Evolutionary conservation across 2,797 vertebrate genomes (phyloP).

Genomic region (Harpagifer antarcticus): DNA sequence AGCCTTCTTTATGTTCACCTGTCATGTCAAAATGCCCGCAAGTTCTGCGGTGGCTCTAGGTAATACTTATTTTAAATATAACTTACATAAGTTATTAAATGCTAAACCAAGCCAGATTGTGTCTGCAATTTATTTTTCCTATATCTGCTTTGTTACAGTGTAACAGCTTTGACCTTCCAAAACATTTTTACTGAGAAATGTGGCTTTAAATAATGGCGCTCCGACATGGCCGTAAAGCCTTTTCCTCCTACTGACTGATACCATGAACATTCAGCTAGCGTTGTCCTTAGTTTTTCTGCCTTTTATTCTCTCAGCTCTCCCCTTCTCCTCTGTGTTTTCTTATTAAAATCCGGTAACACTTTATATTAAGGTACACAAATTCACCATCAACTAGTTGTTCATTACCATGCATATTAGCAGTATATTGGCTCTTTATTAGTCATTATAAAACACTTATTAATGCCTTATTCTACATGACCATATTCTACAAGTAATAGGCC

Average conservation of each 20-base stretch:
- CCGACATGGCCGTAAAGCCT: not conserved
- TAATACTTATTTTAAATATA: slow-evolving; percentile 1
- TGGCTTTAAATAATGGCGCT: not conserved
- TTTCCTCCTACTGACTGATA: slow-evolving; percentile 1
- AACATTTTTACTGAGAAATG: not conserved
- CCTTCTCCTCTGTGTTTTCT: not conserved
- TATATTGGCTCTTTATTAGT: no score
- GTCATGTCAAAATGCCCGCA: not conserved
- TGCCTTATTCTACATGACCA: no score
- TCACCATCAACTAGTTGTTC: no score
- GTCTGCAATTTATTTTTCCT: not conserved
- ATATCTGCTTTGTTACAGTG: not conserved
- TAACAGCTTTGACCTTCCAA: not conserved
- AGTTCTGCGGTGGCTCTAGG: not conserved
- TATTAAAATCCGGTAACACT: not conserved
- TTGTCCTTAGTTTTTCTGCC: not conserved
- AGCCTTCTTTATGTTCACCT: slow-evolving; percentile 21
- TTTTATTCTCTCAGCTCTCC: not conserved
- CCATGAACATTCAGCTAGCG: slow-evolving; percentile 3
- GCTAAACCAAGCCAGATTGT: not conserved
- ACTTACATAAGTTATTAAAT: not conserved
- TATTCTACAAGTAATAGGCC: no score
- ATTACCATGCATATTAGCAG: no score
- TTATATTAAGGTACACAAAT: no score
- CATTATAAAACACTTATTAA: no score